These are phyloP conservation scores for Etheostoma nigrum DNA, from an alignment of 2,797 vertebrate species.

Conservation along the genomic window DNA sequence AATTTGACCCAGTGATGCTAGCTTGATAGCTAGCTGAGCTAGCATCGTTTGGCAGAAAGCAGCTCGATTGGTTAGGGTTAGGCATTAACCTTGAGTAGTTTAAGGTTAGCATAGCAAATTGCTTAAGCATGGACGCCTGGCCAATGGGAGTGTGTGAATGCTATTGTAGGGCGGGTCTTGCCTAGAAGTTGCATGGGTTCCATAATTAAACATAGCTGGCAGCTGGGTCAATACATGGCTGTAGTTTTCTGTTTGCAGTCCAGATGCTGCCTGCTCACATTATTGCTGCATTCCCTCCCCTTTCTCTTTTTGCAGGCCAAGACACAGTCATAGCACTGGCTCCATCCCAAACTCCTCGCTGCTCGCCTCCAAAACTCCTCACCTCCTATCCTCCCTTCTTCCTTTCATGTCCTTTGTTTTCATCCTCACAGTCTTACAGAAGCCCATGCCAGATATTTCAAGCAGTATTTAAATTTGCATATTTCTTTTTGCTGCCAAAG, in stretches of 20 bases:
- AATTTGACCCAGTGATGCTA: conserved; percentile 39
- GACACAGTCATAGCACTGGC: conserved; percentile 19
- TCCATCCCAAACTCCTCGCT: background rate
- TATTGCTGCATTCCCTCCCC: conserved; percentile 28
- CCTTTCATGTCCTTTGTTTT: background rate
- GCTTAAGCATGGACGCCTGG: no score
- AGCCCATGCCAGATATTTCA: conserved; percentile 1
- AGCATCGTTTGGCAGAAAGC: conserved; percentile 10
- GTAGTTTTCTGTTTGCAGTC: conserved; percentile 31
- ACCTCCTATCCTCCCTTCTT: background rate
- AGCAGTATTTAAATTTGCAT: background rate
- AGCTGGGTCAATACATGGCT: conserved; percentile 61
- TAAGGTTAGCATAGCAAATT: no score
- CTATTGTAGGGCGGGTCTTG: no score
- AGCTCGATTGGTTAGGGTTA: no score
- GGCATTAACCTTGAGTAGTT: no score
- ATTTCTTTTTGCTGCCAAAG: conserved; percentile 15
- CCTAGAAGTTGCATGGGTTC: no score
- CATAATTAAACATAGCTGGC: conserved; percentile 1
- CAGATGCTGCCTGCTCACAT: conserved; percentile 53
- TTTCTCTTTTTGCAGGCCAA: conserved; percentile 24
- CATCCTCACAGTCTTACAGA: background rate
- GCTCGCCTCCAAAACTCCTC: conserved; percentile 1
- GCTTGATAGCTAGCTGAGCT: conserved; percentile 20
- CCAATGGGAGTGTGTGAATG: no score